Conservation (phyloP, 2,888 invertebrate genomes). For the Ptychoptera contaminata region DNA sequence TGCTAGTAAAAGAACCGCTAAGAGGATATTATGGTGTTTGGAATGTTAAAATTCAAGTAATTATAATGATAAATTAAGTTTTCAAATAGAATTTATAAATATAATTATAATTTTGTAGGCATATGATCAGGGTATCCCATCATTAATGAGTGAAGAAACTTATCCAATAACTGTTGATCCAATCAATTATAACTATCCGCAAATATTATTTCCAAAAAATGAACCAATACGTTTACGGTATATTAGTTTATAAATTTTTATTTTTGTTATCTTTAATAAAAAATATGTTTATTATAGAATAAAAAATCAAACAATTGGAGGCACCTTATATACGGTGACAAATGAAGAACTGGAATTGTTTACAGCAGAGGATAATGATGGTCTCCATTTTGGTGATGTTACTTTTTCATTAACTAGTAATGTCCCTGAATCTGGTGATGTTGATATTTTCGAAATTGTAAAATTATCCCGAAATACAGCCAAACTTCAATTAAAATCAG, state of each 20-base stretch:
- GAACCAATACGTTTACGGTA: conserved; percentile 29
- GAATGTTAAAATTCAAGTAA: conserved; percentile 28
- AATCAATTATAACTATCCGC: conserved; percentile 41
- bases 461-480: conserved; percentile 13
- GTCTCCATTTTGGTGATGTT: conserved; percentile 37
- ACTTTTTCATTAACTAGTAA: conserved; percentile 31
- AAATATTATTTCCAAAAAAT: conserved; percentile 35
- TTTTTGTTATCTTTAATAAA: background rate
- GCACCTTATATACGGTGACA: conserved; percentile 16
- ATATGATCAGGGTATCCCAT: conserved; percentile 34
- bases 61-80: conserved; percentile 10
- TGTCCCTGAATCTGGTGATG: conserved; percentile 13
- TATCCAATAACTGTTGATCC: conserved; percentile 36
- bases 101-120: conserved; percentile 26
- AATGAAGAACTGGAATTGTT: conserved; percentile 31
- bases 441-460: conserved; percentile 13
- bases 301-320: conserved; percentile 11
- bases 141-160: conserved; percentile 23
- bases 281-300: conserved; percentile 6
- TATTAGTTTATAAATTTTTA: conserved; percentile 15
- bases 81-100: too few relatives aligned
- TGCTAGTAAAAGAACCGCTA: conserved; percentile 32
- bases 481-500: conserved; percentile 11
- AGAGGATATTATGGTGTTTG: conserved; percentile 42
- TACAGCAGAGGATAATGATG: conserved; percentile 38